These are phyloP conservation scores for Macropodus opercularis DNA, from an alignment of 2,797 vertebrate genomes.

Conservation along the genomic window DNA sequence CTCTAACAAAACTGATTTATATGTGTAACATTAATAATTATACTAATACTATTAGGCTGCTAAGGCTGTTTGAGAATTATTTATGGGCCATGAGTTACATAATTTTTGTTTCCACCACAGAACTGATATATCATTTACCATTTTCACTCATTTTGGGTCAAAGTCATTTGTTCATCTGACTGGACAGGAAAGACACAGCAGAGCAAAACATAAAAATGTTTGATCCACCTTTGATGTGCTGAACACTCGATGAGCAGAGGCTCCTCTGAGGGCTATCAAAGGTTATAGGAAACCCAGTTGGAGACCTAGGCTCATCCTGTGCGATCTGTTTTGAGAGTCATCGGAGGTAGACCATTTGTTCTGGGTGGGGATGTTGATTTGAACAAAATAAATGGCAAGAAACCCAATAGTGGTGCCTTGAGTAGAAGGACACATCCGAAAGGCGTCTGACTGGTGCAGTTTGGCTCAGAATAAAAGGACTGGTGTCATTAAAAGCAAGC, in stretches of 20 bases:
- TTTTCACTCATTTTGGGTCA: conserved; percentile 22
- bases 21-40: neutral
- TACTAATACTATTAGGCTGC: no score
- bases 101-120: neutral
- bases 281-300: conserved; percentile 68
- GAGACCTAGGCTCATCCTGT: conserved; percentile 70
- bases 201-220: conserved; percentile 44
- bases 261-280: conserved; percentile 64
- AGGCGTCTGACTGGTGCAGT: conserved; percentile 59
- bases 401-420: conserved; percentile 65
- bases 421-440: conserved; percentile 65
- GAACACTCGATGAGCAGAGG: conserved; percentile 53
- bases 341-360: conserved; percentile 75
- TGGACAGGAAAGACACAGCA: conserved; percentile 47
- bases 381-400: conserved; percentile 74
- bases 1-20: neutral
- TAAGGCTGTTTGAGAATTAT: neutral
- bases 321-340: conserved; percentile 80
- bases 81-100: neutral
- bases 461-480: conserved; percentile 63
- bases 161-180: conserved; percentile 41
- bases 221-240: conserved; percentile 54
- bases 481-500: conserved; percentile 55
- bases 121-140: conserved; percentile 16
- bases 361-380: conserved; percentile 77